phyloP scores from a whole-genome alignment of 2,888 invertebrate species.

The Amphiduros pacificus region DNA sequence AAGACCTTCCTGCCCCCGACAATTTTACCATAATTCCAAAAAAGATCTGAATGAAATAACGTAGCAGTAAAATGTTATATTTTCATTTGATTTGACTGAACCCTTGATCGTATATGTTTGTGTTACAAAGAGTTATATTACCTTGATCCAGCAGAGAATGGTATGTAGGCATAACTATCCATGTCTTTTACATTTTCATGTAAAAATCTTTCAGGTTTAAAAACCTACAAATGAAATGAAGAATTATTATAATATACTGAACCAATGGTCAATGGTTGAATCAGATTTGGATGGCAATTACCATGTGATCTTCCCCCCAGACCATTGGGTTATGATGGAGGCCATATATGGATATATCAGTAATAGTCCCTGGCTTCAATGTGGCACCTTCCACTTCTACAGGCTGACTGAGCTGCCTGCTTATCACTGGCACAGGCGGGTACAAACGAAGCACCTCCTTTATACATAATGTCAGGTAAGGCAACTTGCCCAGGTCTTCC shows the following conservation, averaged over 20 bases:
- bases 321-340: constrained; percentile 23
- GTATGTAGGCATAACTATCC: constrained; percentile 40
- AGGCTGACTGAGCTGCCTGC: constrained; percentile 37
- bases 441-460: constrained; percentile 47
- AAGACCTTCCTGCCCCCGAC: no score
- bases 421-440: constrained; percentile 42
- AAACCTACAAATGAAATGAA: constrained; percentile 29
- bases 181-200: constrained; percentile 37
- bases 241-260: neutral
- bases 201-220: constrained; percentile 40
- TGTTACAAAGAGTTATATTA: constrained; percentile 12
- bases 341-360: constrained; percentile 39
- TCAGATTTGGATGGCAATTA: neutral
- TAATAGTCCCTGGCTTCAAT: constrained; percentile 35
- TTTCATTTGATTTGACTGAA: neutral
- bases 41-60: neutral
- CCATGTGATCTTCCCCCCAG: constrained; percentile 12
- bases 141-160: constrained; percentile 50
- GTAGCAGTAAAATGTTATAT: neutral
- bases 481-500: constrained; percentile 42
- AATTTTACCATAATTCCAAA: no score
- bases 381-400: constrained; percentile 37
- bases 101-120: neutral
- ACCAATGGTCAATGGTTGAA: neutral
- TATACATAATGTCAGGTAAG: constrained; percentile 47